Evolutionary conservation across 2,113 vertebrate species (phyloP).

Genomic region (Halichoerus grypus): DNA sequence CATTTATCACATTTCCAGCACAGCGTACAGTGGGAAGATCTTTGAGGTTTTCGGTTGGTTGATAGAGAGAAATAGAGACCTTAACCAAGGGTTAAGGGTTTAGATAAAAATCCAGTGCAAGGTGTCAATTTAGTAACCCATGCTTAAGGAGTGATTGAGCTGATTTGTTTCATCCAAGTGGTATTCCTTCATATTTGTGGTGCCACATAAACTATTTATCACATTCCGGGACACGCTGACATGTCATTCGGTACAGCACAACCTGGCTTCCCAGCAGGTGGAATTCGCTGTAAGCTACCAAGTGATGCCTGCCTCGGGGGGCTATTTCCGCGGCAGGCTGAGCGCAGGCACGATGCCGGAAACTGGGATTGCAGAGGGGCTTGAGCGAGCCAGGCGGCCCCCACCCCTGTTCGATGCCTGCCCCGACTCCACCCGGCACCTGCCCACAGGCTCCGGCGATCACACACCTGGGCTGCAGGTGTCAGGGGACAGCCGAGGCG

Average conservation of each 20-base stretch:
- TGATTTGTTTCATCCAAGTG: background rate
- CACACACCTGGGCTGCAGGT: accelerated
- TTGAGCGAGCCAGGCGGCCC: accelerated
- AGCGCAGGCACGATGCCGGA: no score
- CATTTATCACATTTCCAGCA: conserved; percentile 6
- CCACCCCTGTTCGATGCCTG: accelerated
- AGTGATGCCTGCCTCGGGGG: accelerated
- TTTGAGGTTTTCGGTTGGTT: background rate
- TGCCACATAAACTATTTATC: background rate
- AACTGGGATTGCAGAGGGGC: accelerated
- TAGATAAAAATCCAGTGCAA: background rate
- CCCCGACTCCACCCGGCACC: accelerated
- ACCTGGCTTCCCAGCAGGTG: background rate
- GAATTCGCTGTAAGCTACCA: background rate
- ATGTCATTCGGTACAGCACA: background rate
- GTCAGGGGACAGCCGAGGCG: accelerated
- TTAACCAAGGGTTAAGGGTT: background rate
- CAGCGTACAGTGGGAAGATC: background rate
- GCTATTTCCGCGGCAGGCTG: background rate
- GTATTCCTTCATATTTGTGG: background rate
- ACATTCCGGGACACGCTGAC: background rate
- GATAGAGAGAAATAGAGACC: background rate
- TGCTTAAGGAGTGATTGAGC: background rate
- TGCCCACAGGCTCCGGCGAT: background rate
- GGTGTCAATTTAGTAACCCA: background rate